A percentile compares a stretch with the other conserved stretches of the same genome.
Conservation (phyloP, 2,888 invertebrate species). For the Buathra laborator region DNA sequence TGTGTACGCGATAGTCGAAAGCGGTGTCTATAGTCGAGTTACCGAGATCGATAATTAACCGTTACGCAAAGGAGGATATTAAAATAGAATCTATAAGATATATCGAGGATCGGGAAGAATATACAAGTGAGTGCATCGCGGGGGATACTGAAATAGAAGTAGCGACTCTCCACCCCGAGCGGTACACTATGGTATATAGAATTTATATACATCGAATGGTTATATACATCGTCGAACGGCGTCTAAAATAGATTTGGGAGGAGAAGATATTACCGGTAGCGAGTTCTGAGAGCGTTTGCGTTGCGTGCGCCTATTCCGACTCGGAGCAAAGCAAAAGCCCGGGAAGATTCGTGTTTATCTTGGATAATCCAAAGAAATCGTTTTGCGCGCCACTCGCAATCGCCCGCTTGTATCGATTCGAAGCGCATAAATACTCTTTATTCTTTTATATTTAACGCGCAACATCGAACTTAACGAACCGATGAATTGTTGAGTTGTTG, state of each 20-base stretch:
- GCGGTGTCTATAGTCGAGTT: not conserved
- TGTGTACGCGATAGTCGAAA: not conserved
- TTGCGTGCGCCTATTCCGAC: conserved; percentile 18
- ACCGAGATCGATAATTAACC: conserved; percentile 1
- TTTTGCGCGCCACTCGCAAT: not conserved
- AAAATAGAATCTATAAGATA: conserved; percentile 39
- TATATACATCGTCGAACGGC: not conserved
- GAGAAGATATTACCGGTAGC: conserved; percentile 25
- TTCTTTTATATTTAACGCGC: not conserved
- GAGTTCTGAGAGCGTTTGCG: conserved; percentile 26
- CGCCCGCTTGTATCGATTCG: not conserved
- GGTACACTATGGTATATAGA: not conserved
- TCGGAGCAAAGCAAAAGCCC: conserved; percentile 1
- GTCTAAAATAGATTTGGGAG: conserved; percentile 60
- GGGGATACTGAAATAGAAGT: conserved; percentile 55
- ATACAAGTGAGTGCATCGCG: conserved; percentile 43
- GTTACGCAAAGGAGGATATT: conserved; percentile 29
- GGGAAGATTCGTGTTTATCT: conserved; percentile 47
- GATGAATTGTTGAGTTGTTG: conserved; percentile 80
- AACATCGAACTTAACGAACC: conserved; percentile 51
- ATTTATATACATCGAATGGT: conserved; percentile 24
- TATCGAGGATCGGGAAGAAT: conserved; percentile 52
- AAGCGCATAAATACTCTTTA: not conserved
- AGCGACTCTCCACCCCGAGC: conserved; percentile 8
- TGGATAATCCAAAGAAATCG: not conserved